Conservation (phyloP, 2,797 vertebrate species). For the Phrynocephalus guinanensis region DNA sequence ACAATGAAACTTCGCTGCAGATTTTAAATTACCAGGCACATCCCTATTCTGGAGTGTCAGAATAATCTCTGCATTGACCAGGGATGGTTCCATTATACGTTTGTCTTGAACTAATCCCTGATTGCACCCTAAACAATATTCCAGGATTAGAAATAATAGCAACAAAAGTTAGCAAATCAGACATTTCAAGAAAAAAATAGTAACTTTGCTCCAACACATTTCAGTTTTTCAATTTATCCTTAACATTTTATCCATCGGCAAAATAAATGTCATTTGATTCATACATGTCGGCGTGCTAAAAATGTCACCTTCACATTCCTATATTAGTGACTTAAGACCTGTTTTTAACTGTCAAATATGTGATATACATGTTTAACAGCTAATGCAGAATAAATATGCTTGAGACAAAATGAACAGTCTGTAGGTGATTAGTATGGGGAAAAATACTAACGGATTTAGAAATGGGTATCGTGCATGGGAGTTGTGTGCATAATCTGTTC, state of each 20-base stretch:
- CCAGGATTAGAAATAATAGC: not conserved
- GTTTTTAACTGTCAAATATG: slow-evolving; percentile 10
- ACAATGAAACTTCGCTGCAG: not conserved
- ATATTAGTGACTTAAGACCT: not conserved
- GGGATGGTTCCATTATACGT: not conserved
- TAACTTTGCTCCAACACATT: not conserved
- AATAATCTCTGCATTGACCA: slow-evolving; percentile 11
- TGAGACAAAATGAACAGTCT: slow-evolving; percentile 22
- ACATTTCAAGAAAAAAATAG: not conserved
- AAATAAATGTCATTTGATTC: not conserved
- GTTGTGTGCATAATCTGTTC: not conserved
- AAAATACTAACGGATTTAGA: not conserved
- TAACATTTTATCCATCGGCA: not conserved
- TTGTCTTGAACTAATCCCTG: fast-evolving
- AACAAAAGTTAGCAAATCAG: not conserved
- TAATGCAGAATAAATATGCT: not conserved
- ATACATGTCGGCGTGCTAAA: not conserved
- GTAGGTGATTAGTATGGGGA: not conserved
- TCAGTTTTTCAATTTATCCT: not conserved
- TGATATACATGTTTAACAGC: not conserved
- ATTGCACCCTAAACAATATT: not conserved
- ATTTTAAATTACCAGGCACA: not conserved
- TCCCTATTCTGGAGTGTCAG: not conserved
- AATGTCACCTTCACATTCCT: not conserved
- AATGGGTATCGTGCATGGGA: not conserved